A percentile compares a stretch with the other conserved stretches of the same genome.
Conservation (phyloP, 1,140 invertebrate species). For the Zaprionus tsacasi region DNA sequence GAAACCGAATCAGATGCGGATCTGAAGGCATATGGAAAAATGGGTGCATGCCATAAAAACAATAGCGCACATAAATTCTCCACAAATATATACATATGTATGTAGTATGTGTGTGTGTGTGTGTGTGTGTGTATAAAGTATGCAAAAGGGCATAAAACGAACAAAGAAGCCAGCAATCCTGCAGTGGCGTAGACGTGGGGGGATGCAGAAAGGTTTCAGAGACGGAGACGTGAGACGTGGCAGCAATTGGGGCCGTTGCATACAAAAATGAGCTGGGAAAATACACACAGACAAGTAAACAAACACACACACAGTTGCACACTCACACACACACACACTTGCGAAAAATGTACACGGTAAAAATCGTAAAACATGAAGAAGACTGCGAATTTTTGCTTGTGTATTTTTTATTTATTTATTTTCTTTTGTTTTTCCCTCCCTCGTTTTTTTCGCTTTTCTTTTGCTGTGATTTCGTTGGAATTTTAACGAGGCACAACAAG, state of each 20-base stretch:
- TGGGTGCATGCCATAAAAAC: constrained; percentile 84
- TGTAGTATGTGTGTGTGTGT: too few relatives aligned
- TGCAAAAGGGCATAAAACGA: constrained; percentile 79
- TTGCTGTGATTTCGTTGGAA: constrained; percentile 68
- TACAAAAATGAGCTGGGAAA: constrained; percentile 43
- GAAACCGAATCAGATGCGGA: constrained; percentile 9
- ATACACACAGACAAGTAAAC: constrained; percentile 18
- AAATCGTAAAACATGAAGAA: constrained; percentile 75
- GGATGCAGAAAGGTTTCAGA: not conserved
- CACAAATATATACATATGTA: constrained; percentile 64
- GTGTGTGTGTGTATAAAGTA: constrained; percentile 61
- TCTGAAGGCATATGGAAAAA: constrained; percentile 67
- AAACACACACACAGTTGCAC: constrained; percentile 19
- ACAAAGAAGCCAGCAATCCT: constrained; percentile 46
- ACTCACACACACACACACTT: constrained; percentile 17
- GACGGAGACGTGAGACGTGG: constrained; percentile 6
- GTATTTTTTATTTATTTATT: constrained; percentile 28
- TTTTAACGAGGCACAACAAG: constrained; percentile 68
- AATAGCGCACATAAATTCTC: constrained; percentile 83
- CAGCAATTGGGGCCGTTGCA: constrained; percentile 24
- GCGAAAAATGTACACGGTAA: constrained; percentile 37
- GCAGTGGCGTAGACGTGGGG: constrained; percentile 24
- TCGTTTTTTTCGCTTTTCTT: constrained; percentile 42
- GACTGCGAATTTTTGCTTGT: constrained; percentile 44
- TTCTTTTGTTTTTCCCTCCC: not conserved